Evolutionary conservation across 2,888 invertebrate genomes (phyloP).

Genomic region (Conistra vaccinii): DNA sequence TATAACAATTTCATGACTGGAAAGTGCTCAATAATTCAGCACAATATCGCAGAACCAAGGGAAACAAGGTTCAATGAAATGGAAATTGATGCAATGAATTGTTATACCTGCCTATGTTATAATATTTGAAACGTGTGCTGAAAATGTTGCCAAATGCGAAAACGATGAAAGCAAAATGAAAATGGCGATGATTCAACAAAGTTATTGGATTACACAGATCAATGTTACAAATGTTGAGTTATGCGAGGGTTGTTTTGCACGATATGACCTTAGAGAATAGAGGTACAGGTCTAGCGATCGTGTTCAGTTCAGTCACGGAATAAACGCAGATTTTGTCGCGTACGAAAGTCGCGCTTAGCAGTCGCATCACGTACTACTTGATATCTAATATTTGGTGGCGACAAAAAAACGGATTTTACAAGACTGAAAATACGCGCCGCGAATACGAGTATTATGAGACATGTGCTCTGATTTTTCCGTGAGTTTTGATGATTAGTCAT

Average conservation of each 20-base stretch:
- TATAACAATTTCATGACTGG: constrained; percentile 41
- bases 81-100: constrained; percentile 51
- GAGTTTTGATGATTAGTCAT: constrained; percentile 20
- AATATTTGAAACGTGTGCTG: constrained; percentile 38
- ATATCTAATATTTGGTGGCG: constrained; percentile 77
- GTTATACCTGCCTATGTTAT: constrained; percentile 30
- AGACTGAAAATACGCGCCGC: constrained; percentile 67
- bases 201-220: constrained; percentile 44
- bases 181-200: constrained; percentile 32
- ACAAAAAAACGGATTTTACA: constrained; percentile 76
- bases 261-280: constrained; percentile 62
- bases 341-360: constrained; percentile 64
- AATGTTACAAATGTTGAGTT: constrained; percentile 45
- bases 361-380: constrained; percentile 77
- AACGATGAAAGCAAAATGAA: constrained; percentile 44
- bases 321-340: constrained; percentile 70
- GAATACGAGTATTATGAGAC: constrained; percentile 51
- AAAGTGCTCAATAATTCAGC: constrained; percentile 50
- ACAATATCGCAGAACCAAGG: constrained; percentile 27
- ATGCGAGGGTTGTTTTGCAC: constrained; percentile 42
- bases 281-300: constrained; percentile 57
- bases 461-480: constrained; percentile 11
- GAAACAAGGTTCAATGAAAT: constrained; percentile 54
- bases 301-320: constrained; percentile 64
- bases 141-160: constrained; percentile 44